Percentiles rank a stretch among this genome's conserved stretches.
These are phyloP conservation scores for Seriola dumerili DNA, from an alignment of 2,113 vertebrate species.

Conservation along the genomic window DNA sequence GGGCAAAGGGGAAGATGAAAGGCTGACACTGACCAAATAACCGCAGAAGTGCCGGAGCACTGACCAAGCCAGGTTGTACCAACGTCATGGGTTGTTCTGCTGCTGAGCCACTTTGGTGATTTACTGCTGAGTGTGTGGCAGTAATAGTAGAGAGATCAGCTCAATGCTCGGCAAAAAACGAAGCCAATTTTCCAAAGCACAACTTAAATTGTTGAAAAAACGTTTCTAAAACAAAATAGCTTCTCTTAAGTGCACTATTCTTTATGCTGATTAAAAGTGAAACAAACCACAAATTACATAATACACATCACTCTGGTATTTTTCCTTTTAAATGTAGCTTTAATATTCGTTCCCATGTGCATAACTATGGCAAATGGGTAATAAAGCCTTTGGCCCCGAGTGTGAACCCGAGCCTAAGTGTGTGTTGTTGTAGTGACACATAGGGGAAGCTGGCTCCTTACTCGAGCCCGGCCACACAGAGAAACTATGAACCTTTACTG, in stretches of 20 bases:
- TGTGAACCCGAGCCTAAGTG: conserved; percentile 58
- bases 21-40: conserved; percentile 66
- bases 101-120: conserved; percentile 63
- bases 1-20: conserved; percentile 71
- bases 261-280: conserved; percentile 64
- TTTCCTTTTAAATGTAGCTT: conserved; percentile 48
- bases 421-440: conserved; percentile 76
- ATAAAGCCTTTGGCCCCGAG: conserved; percentile 51
- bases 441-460: conserved; percentile 60
- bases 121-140: conserved; percentile 68
- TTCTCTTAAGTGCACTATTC: conserved; percentile 38
- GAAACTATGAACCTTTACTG: conserved; percentile 60
- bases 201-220: conserved; percentile 37
- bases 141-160: conserved; percentile 57
- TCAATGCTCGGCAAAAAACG: conserved; percentile 46
- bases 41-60: conserved; percentile 62
- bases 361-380: conserved; percentile 42
- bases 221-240: conserved; percentile 37
- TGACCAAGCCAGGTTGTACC: conserved; percentile 58
- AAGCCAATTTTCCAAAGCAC: conserved; percentile 70
- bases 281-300: conserved; percentile 66
- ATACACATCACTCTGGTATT: conserved; percentile 33
- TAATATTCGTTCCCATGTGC: conserved; percentile 34
- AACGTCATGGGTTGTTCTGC: conserved; percentile 53
- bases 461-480: conserved; percentile 37